Evolutionary conservation across 2,888 invertebrate species (phyloP), one percentile per base, ranked within the genome.

Genomic region (Matsumyia berberina): DNA sequence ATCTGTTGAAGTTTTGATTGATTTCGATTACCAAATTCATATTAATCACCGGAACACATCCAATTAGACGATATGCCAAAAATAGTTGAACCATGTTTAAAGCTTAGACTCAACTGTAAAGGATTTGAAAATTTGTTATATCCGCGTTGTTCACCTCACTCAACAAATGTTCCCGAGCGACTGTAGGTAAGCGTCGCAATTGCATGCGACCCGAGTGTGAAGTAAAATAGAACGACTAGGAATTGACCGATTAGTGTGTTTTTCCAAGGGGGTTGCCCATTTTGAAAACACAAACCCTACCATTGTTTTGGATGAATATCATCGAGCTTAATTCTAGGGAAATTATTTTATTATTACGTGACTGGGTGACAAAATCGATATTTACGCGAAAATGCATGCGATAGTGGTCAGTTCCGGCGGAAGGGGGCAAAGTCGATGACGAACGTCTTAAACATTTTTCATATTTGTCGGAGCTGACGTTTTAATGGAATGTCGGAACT

Each of bases 311-410:
- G 60, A 60, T 76, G 58, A 66, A 74, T 66, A 55, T 70, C 66
- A 60, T 66, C 66, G 70, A 49, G 37, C 33, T 1, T 77, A 76
- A 77, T 82, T 73, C 33, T 42, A 69, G 55, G 33, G 78, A 58
- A 85, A 60, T 70, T 76, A 80, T 70, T 74, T 58, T 69, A 44
- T 69, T 66, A 49, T 80, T 60, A 70, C 79, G 80, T 80, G 83
- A 73, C 78, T 60, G 66, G 66, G 55, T 73, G 85, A 80, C 74
- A 76, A 80, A 85, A 85, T 74, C 85, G 80, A 85, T 85, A 74
- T 57, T 70, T 35, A 60, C 15, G 72, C 66, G 58, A 85, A 85
- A 76, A 58, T 80, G 70, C 80, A 85, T 53, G 80, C 62, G 62
- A 60, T 24, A 37, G 12, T 57, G 78, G 73, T 62, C 57, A 69